Conservation (phyloP, 2,888 invertebrate genomes). For the Thereva nobilitata region DNA sequence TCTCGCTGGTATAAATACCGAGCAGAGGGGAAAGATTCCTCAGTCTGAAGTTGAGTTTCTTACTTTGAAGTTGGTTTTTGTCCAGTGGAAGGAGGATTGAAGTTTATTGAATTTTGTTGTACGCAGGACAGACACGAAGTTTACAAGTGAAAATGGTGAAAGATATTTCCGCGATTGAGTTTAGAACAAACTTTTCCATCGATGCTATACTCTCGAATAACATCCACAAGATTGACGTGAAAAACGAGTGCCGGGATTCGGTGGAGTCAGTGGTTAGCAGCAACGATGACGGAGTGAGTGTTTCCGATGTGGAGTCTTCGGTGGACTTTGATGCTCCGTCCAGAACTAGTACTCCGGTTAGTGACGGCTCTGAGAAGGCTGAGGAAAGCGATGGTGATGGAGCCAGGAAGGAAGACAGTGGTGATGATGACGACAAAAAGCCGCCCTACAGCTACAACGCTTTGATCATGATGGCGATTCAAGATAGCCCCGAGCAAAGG, state of each 20-base stretch:
- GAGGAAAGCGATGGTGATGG: constrained; percentile 43
- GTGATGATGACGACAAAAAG: constrained; percentile 66
- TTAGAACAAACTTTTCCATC: constrained; percentile 79
- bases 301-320: constrained; percentile 50
- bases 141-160: constrained; percentile 50
- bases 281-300: constrained; percentile 30
- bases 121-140: not conserved
- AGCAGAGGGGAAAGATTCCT: constrained; percentile 23
- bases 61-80: not conserved
- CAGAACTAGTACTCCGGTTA: constrained; percentile 54
- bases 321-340: constrained; percentile 54
- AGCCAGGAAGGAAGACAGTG: constrained; percentile 38
- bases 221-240: constrained; percentile 38
- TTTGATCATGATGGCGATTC: constrained; percentile 99
- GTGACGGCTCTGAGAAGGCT: constrained; percentile 45
- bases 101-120: not conserved
- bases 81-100: not conserved
- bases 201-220: constrained; percentile 74
- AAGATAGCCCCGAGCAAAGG: constrained; percentile 89
- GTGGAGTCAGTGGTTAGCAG: constrained; percentile 9
- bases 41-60: constrained; percentile 15
- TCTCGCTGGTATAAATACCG: constrained; percentile 22
- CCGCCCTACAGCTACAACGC: constrained; percentile 99
- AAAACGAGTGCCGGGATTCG: not conserved
- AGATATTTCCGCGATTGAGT: constrained; percentile 53